A percentile compares a stretch with the other conserved stretches of the same genome.
Evolutionary conservation across 2,888 invertebrate genomes (phyloP).

Genomic region (Drosophila dives): DNA sequence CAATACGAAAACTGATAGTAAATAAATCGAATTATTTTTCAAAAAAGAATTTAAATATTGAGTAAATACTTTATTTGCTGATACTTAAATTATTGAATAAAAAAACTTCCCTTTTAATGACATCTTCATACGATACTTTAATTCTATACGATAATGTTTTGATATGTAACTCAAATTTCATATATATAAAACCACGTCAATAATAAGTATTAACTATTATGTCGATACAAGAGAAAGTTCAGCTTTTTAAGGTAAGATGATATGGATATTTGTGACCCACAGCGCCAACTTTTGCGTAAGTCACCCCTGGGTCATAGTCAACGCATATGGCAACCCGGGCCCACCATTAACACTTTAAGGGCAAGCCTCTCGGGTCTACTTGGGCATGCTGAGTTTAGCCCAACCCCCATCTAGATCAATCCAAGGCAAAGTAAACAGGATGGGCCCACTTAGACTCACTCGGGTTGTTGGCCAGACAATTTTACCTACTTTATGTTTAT

Average conservation of each 20-base stretch:
- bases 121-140: background rate
- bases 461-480: conserved; percentile 79
- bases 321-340: conserved; percentile 39
- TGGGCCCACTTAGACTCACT: conserved; percentile 52
- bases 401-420: conserved; percentile 25
- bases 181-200: conserved; percentile 38
- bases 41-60: background rate
- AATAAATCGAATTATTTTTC: background rate
- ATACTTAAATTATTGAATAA: background rate
- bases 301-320: conserved; percentile 61
- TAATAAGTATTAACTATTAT: conserved; percentile 49
- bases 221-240: conserved; percentile 35
- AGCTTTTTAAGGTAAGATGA: conserved; percentile 36
- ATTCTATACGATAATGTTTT: background rate
- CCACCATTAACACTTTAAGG: conserved; percentile 67
- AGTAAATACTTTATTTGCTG: background rate
- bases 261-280: conserved; percentile 38
- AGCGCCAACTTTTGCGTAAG: conserved; percentile 32
- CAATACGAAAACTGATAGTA: background rate
- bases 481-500: conserved; percentile 76
- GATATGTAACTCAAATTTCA: conserved; percentile 13
- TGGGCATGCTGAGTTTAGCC: conserved; percentile 40
- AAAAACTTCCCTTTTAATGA: background rate
- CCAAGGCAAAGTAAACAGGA: conserved; percentile 44
- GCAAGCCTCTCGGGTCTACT: conserved; percentile 66